Conservation (phyloP, 2,888 invertebrate genomes). For the Eristalis intricaria region DNA sequence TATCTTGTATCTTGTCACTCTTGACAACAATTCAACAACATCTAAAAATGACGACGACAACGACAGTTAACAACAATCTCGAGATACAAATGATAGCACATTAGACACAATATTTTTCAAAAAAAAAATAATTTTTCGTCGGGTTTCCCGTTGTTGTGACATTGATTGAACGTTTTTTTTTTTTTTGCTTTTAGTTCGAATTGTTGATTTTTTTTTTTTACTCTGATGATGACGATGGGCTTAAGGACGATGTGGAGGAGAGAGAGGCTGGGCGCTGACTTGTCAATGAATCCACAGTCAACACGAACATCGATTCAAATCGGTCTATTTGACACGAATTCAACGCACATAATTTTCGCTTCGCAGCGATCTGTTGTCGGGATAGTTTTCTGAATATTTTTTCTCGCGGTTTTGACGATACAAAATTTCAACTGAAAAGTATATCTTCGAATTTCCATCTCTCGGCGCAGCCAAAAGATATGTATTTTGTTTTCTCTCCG, state of each 20-base stretch:
- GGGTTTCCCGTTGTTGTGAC: neutral
- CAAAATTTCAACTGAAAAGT: conserved; percentile 48
- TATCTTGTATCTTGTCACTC: conserved; percentile 16
- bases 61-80: neutral
- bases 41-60: neutral
- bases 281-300: neutral
- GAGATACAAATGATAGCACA: conserved; percentile 27
- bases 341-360: neutral
- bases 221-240: no score
- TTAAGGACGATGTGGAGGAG: no score
- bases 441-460: conserved; percentile 42
- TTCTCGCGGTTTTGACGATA: conserved; percentile 44
- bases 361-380: neutral
- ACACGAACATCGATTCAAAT: neutral
- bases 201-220: no score
- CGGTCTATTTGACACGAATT: neutral
- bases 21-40: conserved; percentile 36
- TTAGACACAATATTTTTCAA: conserved; percentile 27
- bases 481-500: neutral
- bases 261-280: neutral
- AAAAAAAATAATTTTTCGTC: neutral
- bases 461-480: neutral
- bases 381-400: neutral
- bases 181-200: no score
- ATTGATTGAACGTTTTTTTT: neutral